Base-by-base conservation (phyloP, 2,888 invertebrate species). In the Eupelmus urozonus region DNA sequence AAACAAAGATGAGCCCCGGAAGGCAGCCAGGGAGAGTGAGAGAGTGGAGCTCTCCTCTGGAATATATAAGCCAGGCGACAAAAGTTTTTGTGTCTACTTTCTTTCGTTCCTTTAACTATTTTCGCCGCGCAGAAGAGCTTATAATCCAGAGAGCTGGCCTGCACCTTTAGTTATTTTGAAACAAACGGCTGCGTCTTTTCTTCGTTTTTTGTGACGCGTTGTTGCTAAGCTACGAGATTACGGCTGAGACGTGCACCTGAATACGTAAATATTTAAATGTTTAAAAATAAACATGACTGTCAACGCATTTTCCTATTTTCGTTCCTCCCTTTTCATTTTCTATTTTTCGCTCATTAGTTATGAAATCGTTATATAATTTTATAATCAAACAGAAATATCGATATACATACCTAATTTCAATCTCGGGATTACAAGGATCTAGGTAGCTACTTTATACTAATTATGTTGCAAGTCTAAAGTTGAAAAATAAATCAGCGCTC, bases 1-100 rank as follows among this genome's bases (percentile, higher is more conserved):
- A 78, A 75, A 78, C 78, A 78, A 78, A 78, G 78, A 78, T 71
- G 74, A 75, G 70, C 42, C 66, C 74, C 74, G 62, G 73, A 73
- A 69, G 51, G 25, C 65, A 23, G 34, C 57, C 53, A 66, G 51
- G 60, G 51, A 16, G 40, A 53, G 49, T 29, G 27, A 76, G 74
- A 60, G 57, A 60, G 60, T 27, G 27, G 51, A 60, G 42, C 25
- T 20, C 65, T 18, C 73, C 60, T 59, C 51, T 57, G 49, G 71
- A 76, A 75, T 79, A 75, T 62, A 67, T 76, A 79, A 75, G 75
- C 75, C 62, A 13, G 42, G 55, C 57, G 75, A 75, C 71, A 65
- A 79, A 79, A 79, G 75, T 79, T 79, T 75, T 75, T 72, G 70
- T 71, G 65, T 72, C 73, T 69, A 27, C 29, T 66, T 57, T 73